Evolutionary conservation across 2,113 vertebrate genomes (phyloP).

Genomic region (Phocoena phocoena): DNA sequence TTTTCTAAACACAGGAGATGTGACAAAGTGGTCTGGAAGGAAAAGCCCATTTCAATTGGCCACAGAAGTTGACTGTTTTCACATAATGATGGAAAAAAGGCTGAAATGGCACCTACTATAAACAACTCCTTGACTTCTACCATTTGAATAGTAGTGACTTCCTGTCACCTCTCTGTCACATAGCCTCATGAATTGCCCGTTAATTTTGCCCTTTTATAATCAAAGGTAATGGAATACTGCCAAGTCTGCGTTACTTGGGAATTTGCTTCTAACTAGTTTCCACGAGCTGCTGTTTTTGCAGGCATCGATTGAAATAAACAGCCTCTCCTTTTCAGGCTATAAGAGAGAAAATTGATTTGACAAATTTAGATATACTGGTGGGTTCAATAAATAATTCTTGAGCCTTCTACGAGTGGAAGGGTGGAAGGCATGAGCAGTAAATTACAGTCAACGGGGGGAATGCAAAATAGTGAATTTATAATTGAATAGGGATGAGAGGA

Average conservation of each 20-base stretch:
- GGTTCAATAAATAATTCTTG: conserved; percentile 61
- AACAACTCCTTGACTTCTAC: conserved; percentile 32
- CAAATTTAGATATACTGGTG: conserved; percentile 56
- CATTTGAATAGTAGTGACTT: conserved; percentile 37
- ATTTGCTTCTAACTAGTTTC: conserved; percentile 67
- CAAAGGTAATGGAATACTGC: conserved; percentile 68
- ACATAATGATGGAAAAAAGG: neutral
- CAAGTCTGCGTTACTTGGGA: conserved; percentile 55
- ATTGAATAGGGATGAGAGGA: conserved; percentile 11
- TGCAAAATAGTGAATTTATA: conserved; percentile 62
- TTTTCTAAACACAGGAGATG: conserved; percentile 80
- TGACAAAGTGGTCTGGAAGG: conserved; percentile 62
- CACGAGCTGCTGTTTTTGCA: conserved; percentile 46
- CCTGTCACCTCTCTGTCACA: conserved; percentile 63
- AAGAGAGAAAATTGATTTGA: conserved; percentile 6
- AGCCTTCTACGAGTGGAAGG: neutral
- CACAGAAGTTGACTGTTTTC: conserved; percentile 22
- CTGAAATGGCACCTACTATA: neutral
- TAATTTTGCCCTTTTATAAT: conserved; percentile 73
- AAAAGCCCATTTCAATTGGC: conserved; percentile 11
- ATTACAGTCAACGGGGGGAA: conserved; percentile 48
- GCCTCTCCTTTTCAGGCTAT: neutral
- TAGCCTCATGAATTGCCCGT: conserved; percentile 56
- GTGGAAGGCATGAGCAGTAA: conserved; percentile 31
- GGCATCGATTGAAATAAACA: conserved; percentile 57